phyloP scores from a whole-genome alignment of 1,140 invertebrate species.

The Lepidurus arcticus region DNA sequence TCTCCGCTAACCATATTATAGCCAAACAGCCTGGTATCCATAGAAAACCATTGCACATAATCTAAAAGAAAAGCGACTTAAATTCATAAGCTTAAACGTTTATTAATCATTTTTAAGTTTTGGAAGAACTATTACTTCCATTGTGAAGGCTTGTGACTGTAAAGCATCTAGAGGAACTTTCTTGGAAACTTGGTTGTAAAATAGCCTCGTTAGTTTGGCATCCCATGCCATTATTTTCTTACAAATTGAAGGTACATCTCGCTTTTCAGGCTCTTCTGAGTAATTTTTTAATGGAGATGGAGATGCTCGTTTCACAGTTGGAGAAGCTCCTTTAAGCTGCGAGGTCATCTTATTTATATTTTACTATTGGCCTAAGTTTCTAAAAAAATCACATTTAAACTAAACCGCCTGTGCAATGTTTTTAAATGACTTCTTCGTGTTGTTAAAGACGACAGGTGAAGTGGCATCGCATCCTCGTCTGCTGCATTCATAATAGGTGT shows the following conservation, averaged over 20 bases:
- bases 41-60: constrained; percentile 81
- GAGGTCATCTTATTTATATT: background rate
- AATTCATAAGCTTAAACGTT: constrained; percentile 16
- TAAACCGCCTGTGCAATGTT: too few species aligned
- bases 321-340: background rate
- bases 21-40: constrained; percentile 70
- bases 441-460: too few species aligned
- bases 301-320: background rate
- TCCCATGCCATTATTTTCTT: constrained; percentile 55
- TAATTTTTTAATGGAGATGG: background rate
- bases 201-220: constrained; percentile 55
- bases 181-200: constrained; percentile 54
- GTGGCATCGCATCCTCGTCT: too few species aligned
- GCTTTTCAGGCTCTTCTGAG: constrained; percentile 32
- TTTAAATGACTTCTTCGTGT: too few species aligned
- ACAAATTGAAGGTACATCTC: constrained; percentile 51
- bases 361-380: too few species aligned
- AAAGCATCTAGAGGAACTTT: constrained; percentile 54
- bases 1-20: constrained; percentile 65
- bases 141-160: constrained; percentile 55
- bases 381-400: too few species aligned
- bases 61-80: constrained; percentile 49
- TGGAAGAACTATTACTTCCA: constrained; percentile 55
- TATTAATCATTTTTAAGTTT: background rate
- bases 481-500: too few species aligned